Evolutionary conservation across 2,888 invertebrate species (phyloP), one percentile per base, ranked within the genome.

Genomic region (Lasioglossum malachurum): DNA sequence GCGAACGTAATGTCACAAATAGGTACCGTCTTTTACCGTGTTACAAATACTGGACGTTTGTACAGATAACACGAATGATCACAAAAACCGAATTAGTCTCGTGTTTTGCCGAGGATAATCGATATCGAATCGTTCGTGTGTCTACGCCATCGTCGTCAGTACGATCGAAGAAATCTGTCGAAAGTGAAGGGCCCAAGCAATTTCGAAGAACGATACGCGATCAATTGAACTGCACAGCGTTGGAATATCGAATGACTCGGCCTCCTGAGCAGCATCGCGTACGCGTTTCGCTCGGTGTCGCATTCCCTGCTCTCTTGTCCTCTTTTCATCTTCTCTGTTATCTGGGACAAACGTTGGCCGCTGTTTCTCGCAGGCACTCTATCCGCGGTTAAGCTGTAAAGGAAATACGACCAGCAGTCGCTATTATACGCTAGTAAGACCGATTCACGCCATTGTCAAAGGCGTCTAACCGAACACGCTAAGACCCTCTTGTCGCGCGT

Each of bases 321-420:
- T 75, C 71, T 87, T 83, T 87, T 75, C 76, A 75, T 78, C 80
- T 69, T 44, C n/a, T 53, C 69, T 78, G 49, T 75, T 82, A 82
- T 82, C 76, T 85, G 79, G 88, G 83, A 86, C 76, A 78, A 87
- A 88, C 84, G 86, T 80, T 78, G 83, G 75, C 77, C 86, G 83
- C 86, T 83, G 80, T 82, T 89, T 84, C 67, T 88, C 85, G 78
- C 82, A 91, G 91, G 90, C 90, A 89, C 91, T 91, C 90, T 87
- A 85, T 87, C 87, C 87, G 83, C 89, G 89, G 83, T 88, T 87
- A 82, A 89, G 82, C 83, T 84, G 87, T 78, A 78, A 84, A 89
- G 87, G 82, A 90, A 89, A 91, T 86, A 83, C 83, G 86, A 84
- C 75, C 82, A 69, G 71, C 73, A 82, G 69, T 87, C 77, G 80